A percentile compares a stretch with the other conserved stretches of the same genome.
These are phyloP conservation scores for Panorpa germanica DNA, from an alignment of 2,888 invertebrate species.

Conservation along the genomic window DNA sequence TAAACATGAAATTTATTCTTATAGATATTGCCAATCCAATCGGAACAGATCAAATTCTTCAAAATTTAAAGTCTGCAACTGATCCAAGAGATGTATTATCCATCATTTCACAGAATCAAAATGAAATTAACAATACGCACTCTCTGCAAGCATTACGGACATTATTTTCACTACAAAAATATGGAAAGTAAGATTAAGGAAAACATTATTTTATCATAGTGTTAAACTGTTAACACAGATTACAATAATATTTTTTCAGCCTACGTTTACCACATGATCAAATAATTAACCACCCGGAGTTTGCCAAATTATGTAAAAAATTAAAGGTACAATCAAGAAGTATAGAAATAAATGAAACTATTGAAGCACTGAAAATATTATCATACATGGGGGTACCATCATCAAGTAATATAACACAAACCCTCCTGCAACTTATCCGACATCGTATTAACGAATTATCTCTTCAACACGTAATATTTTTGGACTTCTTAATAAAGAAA, in stretches of 20 bases:
- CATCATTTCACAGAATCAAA: conserved; percentile 6
- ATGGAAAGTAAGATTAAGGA: conserved; percentile 22
- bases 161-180: conserved; percentile 34
- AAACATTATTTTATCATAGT: conserved; percentile 7
- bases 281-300: conserved; percentile 32
- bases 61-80: conserved; percentile 10
- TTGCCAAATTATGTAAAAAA: conserved; percentile 34
- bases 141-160: conserved; percentile 32
- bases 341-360: conserved; percentile 29
- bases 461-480: conserved; percentile 37
- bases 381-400: conserved; percentile 34
- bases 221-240: conserved; percentile 4
- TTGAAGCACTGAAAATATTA: conserved; percentile 38
- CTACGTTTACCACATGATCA: conserved; percentile 22
- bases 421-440: conserved; percentile 40
- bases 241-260: conserved; percentile 17
- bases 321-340: conserved; percentile 32
- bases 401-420: conserved; percentile 36
- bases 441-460: conserved; percentile 37
- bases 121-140: conserved; percentile 29
- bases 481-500: conserved; percentile 35
- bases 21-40: too few species aligned
- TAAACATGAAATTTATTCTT: too few species aligned
- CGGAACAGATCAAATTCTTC: conserved; percentile 5
- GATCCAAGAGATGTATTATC: conserved; percentile 10